phyloP scores from a whole-genome alignment of 2,888 invertebrate genomes.

The Drosophila mimetica region DNA sequence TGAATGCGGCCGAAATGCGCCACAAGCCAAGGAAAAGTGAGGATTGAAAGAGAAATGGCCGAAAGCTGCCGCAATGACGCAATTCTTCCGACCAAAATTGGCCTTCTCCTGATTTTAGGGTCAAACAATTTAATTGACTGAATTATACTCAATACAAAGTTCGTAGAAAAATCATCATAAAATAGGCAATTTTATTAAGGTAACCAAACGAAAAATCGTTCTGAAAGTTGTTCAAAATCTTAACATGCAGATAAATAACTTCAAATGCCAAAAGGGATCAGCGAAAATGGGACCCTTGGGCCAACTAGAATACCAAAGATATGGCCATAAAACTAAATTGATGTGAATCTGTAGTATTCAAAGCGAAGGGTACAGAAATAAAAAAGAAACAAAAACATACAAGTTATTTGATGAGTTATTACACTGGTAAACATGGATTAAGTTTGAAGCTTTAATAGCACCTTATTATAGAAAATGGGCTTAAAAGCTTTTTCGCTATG shows the following conservation, averaged over 20 bases:
- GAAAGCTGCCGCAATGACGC: slow-evolving; percentile 27
- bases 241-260: slow-evolving; percentile 32
- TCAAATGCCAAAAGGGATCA: slow-evolving; percentile 26
- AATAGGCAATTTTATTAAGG: slow-evolving; percentile 37
- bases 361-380: slow-evolving; percentile 7
- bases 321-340: slow-evolving; percentile 49
- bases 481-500: too few species aligned
- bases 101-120: slow-evolving; percentile 8
- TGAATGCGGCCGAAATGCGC: slow-evolving; percentile 41
- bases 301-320: slow-evolving; percentile 18
- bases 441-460: not conserved
- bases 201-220: slow-evolving; percentile 20
- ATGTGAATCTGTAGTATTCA: slow-evolving; percentile 14
- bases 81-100: not conserved
- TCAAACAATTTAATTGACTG: slow-evolving; percentile 44
- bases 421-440: not conserved
- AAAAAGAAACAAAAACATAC: slow-evolving; percentile 8
- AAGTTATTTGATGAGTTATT: slow-evolving; percentile 2
- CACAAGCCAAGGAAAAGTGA: slow-evolving; percentile 23
- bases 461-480: too few species aligned
- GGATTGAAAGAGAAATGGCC: slow-evolving; percentile 16
- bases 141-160: slow-evolving; percentile 26
- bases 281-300: slow-evolving; percentile 32
- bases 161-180: slow-evolving; percentile 25
- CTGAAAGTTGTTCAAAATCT: slow-evolving; percentile 28